Conservation (phyloP, 2,888 invertebrate species). For the Brenthis ino region DNA sequence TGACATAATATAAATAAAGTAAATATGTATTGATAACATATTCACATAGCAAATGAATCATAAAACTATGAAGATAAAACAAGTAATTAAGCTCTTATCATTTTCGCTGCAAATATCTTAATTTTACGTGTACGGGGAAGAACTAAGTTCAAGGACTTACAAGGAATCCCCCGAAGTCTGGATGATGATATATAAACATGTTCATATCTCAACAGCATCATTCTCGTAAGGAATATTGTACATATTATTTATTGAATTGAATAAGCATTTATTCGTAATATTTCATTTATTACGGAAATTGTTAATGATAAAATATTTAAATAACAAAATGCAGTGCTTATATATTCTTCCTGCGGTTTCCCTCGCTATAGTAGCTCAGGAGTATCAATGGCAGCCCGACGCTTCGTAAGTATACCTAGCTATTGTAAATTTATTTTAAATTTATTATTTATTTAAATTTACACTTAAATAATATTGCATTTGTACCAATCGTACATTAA, state of each 20-base stretch:
- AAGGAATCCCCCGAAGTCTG: constrained; percentile 22
- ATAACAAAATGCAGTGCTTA: constrained; percentile 36
- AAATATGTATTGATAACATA: not conserved
- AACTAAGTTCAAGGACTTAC: not conserved
- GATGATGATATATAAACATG: constrained; percentile 22
- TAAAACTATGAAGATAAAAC: constrained; percentile 4
- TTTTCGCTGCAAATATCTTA: not conserved
- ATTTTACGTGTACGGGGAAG: constrained; percentile 24
- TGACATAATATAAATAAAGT: not conserved
- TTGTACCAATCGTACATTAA: too few species aligned
- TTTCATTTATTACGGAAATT: too few species aligned
- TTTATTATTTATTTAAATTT: not conserved
- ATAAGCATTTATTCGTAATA: too few species aligned
- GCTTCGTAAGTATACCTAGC: constrained; percentile 19
- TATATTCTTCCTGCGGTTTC: constrained; percentile 30
- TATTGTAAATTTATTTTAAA: not conserved
- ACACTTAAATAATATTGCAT: not conserved
- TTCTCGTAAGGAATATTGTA: not conserved
- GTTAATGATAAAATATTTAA: constrained; percentile 43
- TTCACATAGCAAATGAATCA: not conserved
- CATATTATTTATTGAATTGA: constrained; percentile 38
- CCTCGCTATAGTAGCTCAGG: constrained; percentile 28
- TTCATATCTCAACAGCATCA: constrained; percentile 16
- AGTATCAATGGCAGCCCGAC: constrained; percentile 16
- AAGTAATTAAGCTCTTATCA: constrained; percentile 28